Percentiles rank a stretch among this genome's conserved stretches.
phyloP scores from a whole-genome alignment of 1,140 invertebrate species.

The Drosophila teissieri region DNA sequence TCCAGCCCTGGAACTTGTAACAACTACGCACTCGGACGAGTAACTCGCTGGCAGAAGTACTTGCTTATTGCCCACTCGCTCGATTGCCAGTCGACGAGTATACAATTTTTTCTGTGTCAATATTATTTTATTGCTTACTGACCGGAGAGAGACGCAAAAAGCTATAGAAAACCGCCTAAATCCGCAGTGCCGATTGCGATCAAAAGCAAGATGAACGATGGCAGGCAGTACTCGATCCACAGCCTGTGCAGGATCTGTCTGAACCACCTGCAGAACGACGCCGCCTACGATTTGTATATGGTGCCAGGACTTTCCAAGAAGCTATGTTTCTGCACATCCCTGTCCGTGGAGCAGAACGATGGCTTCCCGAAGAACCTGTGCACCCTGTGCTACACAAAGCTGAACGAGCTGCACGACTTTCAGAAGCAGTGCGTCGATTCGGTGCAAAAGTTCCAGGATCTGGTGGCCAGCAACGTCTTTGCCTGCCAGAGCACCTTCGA shows the following conservation, averaged over 20 bases:
- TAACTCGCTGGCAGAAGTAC: slow-evolving; percentile 32
- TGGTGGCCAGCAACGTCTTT: slow-evolving; percentile 71
- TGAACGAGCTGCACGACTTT: slow-evolving; percentile 79
- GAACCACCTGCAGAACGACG: slow-evolving; percentile 74
- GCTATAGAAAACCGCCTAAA: slow-evolving; percentile 10
- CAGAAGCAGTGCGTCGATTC: slow-evolving; percentile 77
- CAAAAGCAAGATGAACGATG: slow-evolving; percentile 61
- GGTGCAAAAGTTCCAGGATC: slow-evolving; percentile 76
- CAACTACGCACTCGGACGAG: slow-evolving; percentile 1
- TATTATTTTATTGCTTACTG: slow-evolving; percentile 72
- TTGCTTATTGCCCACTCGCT: slow-evolving; percentile 47
- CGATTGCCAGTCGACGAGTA: slow-evolving; percentile 62
- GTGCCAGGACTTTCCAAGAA: slow-evolving; percentile 80
- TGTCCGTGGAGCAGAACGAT: slow-evolving; percentile 78
- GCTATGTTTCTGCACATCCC: slow-evolving; percentile 73
- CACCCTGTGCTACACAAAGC: slow-evolving; percentile 69
- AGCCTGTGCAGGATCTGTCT: slow-evolving; percentile 79
- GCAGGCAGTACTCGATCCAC: slow-evolving; percentile 73
- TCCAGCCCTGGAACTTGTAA: background rate
- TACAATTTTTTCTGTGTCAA: slow-evolving; percentile 78
- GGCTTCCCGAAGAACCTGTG: slow-evolving; percentile 80
- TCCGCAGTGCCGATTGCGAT: slow-evolving; percentile 17
- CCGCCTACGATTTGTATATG: slow-evolving; percentile 73
- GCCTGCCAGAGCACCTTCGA: slow-evolving; percentile 65
- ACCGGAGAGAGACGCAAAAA: slow-evolving; percentile 45